phyloP scores from a whole-genome alignment of 2,113 vertebrate genomes.

The Eulemur macaco region DNA sequence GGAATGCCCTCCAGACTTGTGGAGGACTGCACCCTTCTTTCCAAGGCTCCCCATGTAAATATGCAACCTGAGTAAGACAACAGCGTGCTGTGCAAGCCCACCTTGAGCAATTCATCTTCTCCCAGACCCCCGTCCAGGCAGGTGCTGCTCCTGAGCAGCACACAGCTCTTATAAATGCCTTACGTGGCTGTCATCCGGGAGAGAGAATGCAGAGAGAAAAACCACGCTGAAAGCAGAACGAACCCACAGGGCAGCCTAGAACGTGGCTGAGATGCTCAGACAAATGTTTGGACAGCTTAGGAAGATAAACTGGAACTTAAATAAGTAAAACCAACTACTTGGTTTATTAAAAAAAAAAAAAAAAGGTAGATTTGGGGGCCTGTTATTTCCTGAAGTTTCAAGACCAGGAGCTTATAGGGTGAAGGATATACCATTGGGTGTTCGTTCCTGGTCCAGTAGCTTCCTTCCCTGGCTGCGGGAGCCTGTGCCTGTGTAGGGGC shows the following conservation, averaged over 20 bases:
- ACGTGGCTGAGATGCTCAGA: slow-evolving; percentile 35
- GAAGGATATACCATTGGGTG: background rate
- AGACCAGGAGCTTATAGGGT: background rate
- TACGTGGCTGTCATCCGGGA: background rate
- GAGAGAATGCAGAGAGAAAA: background rate
- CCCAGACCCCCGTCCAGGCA: background rate
- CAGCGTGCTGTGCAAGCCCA: background rate
- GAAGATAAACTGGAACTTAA: slow-evolving; percentile 69
- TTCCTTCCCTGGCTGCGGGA: background rate
- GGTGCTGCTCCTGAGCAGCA: background rate
- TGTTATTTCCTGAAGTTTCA: slow-evolving; percentile 20
- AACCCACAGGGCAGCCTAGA: slow-evolving; percentile 17
- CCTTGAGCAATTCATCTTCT: background rate
- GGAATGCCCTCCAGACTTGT: background rate
- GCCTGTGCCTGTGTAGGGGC: background rate
- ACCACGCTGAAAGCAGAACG: background rate
- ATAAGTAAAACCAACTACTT: slow-evolving; percentile 69
- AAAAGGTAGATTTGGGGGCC: slow-evolving; percentile 20
- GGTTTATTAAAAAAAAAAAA: background rate
- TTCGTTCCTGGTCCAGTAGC: background rate
- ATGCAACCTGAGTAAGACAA: background rate
- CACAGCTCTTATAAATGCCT: background rate
- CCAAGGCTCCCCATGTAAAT: background rate
- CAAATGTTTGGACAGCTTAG: slow-evolving; percentile 78
- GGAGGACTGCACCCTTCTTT: background rate